Evolutionary conservation across 2,888 invertebrate species (phyloP), one percentile per base, ranked within the genome.

Genomic region (Apamea monoglypha): DNA sequence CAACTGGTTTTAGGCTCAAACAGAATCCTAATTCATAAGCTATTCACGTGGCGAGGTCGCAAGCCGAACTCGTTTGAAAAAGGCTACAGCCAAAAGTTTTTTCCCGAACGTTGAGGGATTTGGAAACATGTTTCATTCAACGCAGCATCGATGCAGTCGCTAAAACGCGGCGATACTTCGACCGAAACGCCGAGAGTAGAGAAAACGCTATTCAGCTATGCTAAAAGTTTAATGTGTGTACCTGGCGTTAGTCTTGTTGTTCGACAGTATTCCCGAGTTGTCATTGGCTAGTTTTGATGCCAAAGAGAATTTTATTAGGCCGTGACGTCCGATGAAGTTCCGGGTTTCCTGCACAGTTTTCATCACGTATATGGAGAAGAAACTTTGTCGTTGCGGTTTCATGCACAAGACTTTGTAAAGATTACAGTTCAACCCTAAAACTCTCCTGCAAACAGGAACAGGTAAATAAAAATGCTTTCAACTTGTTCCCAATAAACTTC

Each of bases 91-190:
- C 75, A 68, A 83, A 80, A 80, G 68, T 75, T 83, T 83, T 78
- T 83, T 29, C 50, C 81, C 64, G 74, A 73, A 53, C 59, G 59
- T 73, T 66, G 70, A 74, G 59, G 79, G 82, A 82, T 82, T 78
- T 82, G 21, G 44, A 79, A 79, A 74, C 82, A 82, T 82, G 82
- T 82, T 82, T 82, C 73, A 82, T 82, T 82, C 82, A 82, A 80
- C 75, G 56, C 71, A 68, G 68, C 61, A 70, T 80, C 75, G 80
- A 83, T 72, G 75, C 71, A 80, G 80, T 83, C 47, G 29, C 72
- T 76, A 59, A 78, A 82, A 70, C 82, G 63, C 59, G 47, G 6
- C 68, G 63, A 64, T 80, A 75, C 63, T 72, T 78, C 73, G 47
- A 61, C 72, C 53, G 64, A 67, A 70, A 70, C 76, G 56, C 70